phyloP scores from a whole-genome alignment of 1,140 invertebrate genomes.

The Saccostrea glomerata region DNA sequence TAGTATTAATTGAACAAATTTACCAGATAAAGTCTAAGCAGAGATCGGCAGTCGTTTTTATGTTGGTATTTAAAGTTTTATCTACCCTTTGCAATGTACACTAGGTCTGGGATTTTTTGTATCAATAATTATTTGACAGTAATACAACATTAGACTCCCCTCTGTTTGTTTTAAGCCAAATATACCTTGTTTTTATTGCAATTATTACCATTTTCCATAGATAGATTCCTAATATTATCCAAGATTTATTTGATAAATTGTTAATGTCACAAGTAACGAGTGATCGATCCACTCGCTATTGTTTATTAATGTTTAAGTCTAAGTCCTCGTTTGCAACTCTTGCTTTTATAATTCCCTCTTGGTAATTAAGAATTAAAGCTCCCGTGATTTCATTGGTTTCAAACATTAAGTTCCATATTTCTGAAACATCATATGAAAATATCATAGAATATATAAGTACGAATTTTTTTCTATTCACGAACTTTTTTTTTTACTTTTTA shows the following conservation, averaged over 20 bases:
- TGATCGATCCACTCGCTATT: neutral
- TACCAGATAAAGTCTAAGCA: neutral
- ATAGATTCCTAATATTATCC: neutral
- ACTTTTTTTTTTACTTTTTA: too few species aligned
- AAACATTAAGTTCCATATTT: too few species aligned
- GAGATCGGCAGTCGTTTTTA: neutral
- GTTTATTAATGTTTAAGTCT: neutral
- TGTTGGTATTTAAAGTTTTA: slow-evolving; percentile 1
- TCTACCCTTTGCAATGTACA: neutral
- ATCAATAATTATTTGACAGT: slow-evolving; percentile 29
- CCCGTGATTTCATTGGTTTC: too few species aligned
- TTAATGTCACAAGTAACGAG: slow-evolving; percentile 22
- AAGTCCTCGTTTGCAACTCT: neutral
- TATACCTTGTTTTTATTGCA: neutral
- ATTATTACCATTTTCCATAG: slow-evolving; percentile 15
- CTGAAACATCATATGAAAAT: too few species aligned
- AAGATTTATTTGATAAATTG: slow-evolving; percentile 8
- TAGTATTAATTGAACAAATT: neutral
- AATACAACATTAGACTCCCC: neutral
- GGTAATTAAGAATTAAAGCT: too few species aligned
- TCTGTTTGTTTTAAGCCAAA: slow-evolving; percentile 17
- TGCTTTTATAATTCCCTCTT: neutral
- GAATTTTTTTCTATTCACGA: too few species aligned
- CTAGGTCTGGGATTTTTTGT: neutral
- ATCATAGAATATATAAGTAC: too few species aligned